Percentiles rank a stretch among this genome's conserved stretches.
These are phyloP conservation scores for Ptychobarbus kaznakovi DNA, from an alignment of 2,797 vertebrate genomes.

Conservation along the genomic window DNA sequence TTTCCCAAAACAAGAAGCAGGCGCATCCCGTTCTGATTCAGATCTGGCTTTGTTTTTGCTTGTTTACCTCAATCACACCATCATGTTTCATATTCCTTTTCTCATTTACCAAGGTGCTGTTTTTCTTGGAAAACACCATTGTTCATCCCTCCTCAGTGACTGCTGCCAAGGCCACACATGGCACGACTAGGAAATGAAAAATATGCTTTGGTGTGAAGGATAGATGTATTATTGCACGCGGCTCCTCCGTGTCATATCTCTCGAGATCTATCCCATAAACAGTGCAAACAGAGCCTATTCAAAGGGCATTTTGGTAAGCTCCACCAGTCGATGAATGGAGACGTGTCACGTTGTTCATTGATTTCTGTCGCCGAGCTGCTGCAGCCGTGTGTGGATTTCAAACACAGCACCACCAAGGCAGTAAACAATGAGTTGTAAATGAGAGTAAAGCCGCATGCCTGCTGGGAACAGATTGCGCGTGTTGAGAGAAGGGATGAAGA, in stretches of 20 bases:
- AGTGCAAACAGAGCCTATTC: background rate
- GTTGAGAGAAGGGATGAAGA: slow-evolving; percentile 49
- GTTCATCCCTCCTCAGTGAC: background rate
- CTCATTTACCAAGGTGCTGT: slow-evolving; percentile 15
- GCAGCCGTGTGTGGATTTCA: background rate
- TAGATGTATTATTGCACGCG: background rate
- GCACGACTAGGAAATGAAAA: background rate
- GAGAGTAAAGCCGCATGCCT: slow-evolving; percentile 34
- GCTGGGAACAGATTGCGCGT: slow-evolving; percentile 53
- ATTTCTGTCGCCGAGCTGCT: slow-evolving; percentile 4
- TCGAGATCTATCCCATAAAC: background rate
- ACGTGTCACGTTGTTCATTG: slow-evolving; percentile 13
- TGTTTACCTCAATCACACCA: background rate
- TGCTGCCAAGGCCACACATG: slow-evolving; percentile 26
- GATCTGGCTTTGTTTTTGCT: background rate
- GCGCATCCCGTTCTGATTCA: background rate
- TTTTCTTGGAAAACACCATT: slow-evolving; percentile 13
- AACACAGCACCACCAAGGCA: background rate
- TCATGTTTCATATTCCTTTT: background rate
- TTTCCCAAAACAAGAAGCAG: background rate
- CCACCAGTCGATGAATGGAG: slow-evolving; percentile 1
- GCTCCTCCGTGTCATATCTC: background rate
- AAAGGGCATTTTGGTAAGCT: slow-evolving; percentile 2
- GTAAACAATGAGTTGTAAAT: slow-evolving; percentile 51
- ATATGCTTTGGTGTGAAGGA: slow-evolving; percentile 5